A percentile compares a stretch with the other conserved stretches of the same genome.
These are phyloP conservation scores for Tenrec ecaudatus DNA, from an alignment of 2,113 vertebrate genomes.

Conservation along the genomic window DNA sequence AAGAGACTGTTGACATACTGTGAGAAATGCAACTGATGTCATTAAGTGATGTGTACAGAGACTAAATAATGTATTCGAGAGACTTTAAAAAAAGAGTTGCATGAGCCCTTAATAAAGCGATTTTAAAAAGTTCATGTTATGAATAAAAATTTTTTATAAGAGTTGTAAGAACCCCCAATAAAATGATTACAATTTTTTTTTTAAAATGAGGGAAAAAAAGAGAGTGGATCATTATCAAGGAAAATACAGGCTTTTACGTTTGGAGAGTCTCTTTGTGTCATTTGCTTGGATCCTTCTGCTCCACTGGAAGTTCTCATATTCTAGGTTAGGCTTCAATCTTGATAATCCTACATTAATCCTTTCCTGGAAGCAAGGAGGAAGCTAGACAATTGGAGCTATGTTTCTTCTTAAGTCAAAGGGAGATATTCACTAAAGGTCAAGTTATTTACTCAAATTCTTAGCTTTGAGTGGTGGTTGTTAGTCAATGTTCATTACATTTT, in stretches of 20 bases:
- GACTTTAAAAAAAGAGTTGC: too few species aligned
- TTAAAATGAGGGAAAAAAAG: too few species aligned
- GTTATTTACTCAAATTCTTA: conserved; percentile 40
- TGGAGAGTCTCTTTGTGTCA: conserved; percentile 13
- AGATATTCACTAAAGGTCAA: conserved; percentile 43
- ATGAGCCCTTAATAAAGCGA: too few species aligned
- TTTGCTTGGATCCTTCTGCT: not conserved
- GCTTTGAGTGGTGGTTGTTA: too few species aligned
- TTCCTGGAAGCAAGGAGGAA: conserved; percentile 40
- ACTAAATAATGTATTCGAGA: too few species aligned
- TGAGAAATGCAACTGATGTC: too few species aligned
- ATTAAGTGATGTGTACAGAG: too few species aligned
- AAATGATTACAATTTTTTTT: too few species aligned
- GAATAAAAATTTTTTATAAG: not conserved
- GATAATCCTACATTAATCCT: conserved; percentile 68
- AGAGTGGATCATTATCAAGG: not conserved
- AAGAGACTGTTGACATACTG: too few species aligned
- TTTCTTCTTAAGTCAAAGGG: conserved; percentile 53
- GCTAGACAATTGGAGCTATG: conserved; percentile 59
- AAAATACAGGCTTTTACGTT: conserved; percentile 26
- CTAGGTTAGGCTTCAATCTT: conserved; percentile 52
- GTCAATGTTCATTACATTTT: not conserved
- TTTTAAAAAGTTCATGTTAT: not conserved
- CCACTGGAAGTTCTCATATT: conserved; percentile 54
- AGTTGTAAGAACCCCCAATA: too few species aligned